These are phyloP conservation scores for Climacteris rufus DNA, from an alignment of 2,113 vertebrate species.

Conservation along the genomic window DNA sequence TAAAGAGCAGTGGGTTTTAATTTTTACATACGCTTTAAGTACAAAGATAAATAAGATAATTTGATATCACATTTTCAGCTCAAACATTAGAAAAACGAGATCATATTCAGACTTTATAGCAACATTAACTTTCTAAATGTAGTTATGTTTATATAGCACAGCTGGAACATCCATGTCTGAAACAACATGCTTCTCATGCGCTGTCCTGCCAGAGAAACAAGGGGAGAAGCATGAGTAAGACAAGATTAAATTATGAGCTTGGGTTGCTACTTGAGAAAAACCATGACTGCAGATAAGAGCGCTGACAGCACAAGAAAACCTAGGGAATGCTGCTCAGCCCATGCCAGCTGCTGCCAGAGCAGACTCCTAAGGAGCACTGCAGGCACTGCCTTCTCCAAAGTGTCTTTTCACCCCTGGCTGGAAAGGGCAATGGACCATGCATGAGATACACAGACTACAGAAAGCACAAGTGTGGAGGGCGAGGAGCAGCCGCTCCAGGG, in stretches of 20 bases:
- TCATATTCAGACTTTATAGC: neutral
- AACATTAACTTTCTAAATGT: neutral
- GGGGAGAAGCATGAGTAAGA: neutral
- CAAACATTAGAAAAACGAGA: neutral
- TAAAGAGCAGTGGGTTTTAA: conserved; percentile 67
- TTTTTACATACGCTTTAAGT: conserved; percentile 41
- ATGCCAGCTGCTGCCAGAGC: neutral
- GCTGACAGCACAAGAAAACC: rapidly evolving
- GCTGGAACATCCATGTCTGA: neutral
- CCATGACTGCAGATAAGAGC: rapidly evolving
- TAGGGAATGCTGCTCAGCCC: rapidly evolving
- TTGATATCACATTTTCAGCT: conserved; percentile 14
- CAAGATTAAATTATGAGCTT: neutral
- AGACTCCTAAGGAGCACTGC: neutral
- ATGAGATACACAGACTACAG: rapidly evolving
- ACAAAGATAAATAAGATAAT: conserved; percentile 69
- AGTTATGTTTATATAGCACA: neutral
- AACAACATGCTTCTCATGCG: neutral
- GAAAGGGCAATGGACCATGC: rapidly evolving
- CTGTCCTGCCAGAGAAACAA: neutral
- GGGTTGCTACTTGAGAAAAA: neutral
- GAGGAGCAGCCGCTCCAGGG: rapidly evolving
- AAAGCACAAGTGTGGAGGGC: neutral
- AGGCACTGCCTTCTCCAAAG: neutral
- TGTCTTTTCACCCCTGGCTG: neutral